phyloP scores from a whole-genome alignment of 2,888 invertebrate genomes.

The Synanthedon andrenaeformis region DNA sequence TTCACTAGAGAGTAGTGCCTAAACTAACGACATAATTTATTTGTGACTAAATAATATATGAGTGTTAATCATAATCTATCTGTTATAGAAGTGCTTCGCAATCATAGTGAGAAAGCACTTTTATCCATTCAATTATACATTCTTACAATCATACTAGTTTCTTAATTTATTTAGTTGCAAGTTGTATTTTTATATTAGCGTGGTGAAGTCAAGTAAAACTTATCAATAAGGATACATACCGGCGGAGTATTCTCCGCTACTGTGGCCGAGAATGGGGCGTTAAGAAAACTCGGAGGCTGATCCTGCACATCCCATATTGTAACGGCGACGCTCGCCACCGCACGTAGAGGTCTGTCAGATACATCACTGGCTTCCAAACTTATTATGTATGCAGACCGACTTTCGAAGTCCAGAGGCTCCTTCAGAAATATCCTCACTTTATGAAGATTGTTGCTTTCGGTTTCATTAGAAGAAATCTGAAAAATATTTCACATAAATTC shows the following conservation, averaged over 20 bases:
- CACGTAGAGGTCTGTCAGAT: constrained; percentile 73
- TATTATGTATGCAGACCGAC: constrained; percentile 78
- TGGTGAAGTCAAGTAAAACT: too few species aligned
- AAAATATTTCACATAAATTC: background rate
- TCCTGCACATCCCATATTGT: constrained; percentile 85
- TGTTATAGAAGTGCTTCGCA: too few species aligned
- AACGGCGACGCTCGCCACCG: constrained; percentile 79
- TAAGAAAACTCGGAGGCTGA: constrained; percentile 83
- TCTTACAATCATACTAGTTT: too few species aligned
- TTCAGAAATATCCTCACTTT: constrained; percentile 76
- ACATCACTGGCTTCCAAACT: constrained; percentile 76
- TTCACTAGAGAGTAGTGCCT: too few species aligned
- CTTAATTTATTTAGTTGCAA: too few species aligned
- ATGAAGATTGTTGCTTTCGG: constrained; percentile 34
- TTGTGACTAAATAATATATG: too few species aligned
- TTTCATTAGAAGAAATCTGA: constrained; percentile 74
- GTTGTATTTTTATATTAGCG: too few species aligned
- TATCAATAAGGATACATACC: constrained; percentile 32
- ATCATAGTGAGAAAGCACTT: too few species aligned
- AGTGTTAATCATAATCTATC: too few species aligned
- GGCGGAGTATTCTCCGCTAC: constrained; percentile 79
- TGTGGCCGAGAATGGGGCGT: constrained; percentile 83
- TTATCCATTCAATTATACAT: too few species aligned
- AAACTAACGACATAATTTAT: too few species aligned
- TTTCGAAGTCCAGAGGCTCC: constrained; percentile 82